Base-by-base conservation (phyloP, 35 echinoderm and acorn worm genomes). In the Amphiura filiformis region DNA sequence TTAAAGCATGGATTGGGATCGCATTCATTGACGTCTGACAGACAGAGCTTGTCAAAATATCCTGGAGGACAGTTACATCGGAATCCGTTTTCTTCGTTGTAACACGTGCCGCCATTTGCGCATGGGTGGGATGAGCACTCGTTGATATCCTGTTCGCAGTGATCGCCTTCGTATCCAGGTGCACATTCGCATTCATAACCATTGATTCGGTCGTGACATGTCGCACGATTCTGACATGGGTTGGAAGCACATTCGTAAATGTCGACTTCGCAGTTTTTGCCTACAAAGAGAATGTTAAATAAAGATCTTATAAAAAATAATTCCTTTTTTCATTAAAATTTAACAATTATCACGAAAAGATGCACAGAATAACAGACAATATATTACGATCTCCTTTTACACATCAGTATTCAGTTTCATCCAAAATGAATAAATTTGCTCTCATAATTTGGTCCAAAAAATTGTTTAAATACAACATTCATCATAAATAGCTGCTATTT, bases 11-110 rank as follows among this genome's bases (percentile, higher is more conserved):
- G 93, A 26, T 57, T 0, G 47, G 81, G 88, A 31, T 44, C 78
- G 36, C 93, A 95, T 47, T 95, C 93, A 34, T 95, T 87, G 18
- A 92, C 76, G 37, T 91, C 76, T 0, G 93, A 92, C n/a, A 88
- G 38, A 84, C 93, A 95, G 77, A 57, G 31, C 14, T 56, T 31
- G 42, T 87, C 93, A 13, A 81, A 76, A 44, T 88, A 95, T 5
- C 93, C 93, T 0, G 56, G 42, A 13, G 78, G 89, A 80, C 93
- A 95, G 44, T 39, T 22, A 77, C 93, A 95, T 39, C 31, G 44
- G 56, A 80, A 95, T 0, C 78, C 14, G 77, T 95, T 80, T 23
- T 88, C 39, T 17, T 65, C 61, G 38, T 95, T 90, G 2, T 76
- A 18, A 78, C 93, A 95, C 0, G 40, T 80, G 7, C 93, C 93